Evolutionary conservation across 2,113 vertebrate genomes (phyloP).

Genomic region (Ophiodon elongatus): DNA sequence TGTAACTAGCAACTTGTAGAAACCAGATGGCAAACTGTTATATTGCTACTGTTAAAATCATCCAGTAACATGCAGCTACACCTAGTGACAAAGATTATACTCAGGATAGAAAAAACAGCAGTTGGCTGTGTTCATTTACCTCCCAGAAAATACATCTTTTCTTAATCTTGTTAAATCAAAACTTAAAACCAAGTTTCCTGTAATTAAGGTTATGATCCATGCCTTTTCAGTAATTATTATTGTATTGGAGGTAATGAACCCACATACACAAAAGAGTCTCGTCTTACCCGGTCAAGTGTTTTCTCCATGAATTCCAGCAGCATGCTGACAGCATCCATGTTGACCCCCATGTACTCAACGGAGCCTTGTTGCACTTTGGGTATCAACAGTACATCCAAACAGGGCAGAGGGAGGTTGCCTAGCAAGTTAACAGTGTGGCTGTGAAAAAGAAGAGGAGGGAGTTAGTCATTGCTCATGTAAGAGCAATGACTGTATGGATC

Average conservation of each 20-base stretch:
- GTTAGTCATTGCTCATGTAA: not conserved
- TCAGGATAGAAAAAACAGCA: not conserved
- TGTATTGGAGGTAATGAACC: not conserved
- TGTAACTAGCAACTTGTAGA: not conserved
- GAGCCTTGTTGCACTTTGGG: constrained; percentile 89
- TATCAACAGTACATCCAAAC: constrained; percentile 90
- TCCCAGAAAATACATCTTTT: not conserved
- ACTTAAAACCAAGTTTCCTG: not conserved
- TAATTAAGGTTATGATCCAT: not conserved
- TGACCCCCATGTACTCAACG: constrained; percentile 92
- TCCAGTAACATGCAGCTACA: constrained; percentile 12
- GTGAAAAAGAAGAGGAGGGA: not conserved
- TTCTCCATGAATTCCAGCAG: constrained; percentile 92
- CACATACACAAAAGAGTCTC: not conserved
- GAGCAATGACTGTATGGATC: not conserved
- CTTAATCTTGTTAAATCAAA: too few species aligned
- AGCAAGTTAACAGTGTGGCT: constrained; percentile 93
- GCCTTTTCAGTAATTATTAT: not conserved
- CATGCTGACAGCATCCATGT: constrained; percentile 91
- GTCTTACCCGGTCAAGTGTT: constrained; percentile 89
- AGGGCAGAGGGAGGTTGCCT: constrained; percentile 91
- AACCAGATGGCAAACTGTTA: not conserved
- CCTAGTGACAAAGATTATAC: not conserved
- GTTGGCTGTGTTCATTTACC: not conserved
- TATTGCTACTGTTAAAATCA: not conserved